Base-by-base conservation (phyloP, 2,797 vertebrate species). In the Echeneis naucrates region DNA sequence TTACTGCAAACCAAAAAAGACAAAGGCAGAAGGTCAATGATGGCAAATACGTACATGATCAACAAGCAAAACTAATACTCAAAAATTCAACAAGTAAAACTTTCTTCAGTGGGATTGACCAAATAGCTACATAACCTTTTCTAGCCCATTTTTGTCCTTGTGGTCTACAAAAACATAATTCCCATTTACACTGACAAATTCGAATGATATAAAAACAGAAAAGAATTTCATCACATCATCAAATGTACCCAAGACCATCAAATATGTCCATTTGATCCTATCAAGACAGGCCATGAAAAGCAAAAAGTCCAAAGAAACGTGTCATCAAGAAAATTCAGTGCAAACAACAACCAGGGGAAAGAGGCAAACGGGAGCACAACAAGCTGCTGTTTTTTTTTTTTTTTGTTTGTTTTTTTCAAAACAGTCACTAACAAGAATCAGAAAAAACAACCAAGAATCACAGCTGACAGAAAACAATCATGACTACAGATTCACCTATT, bases 1-100 rank as follows among this genome's bases (percentile, higher is more conserved):
- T 90, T 73, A 78, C 93, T 93, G 78, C n/a, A 35, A 71, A 73
- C 63, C 55, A 50, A 38, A 61, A 26, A 71, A 52, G 30, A 63
- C 58, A 67, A 13, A 63, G n/a, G 45, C 7, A 69, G 7, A 58
- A 1, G 13, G 59, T 82, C 81, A 88, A 19, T 5, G 44, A 65
- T 17, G 13, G 40, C 11, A 23, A 59, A 27, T 16, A 2, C 38
- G 19, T 5, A 45, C 8, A 47, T 21, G 8, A 5, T 12, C 32
- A 71, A 14, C 10, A 73, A 12, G 9, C 14, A 56, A 68, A 44
- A 47, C 33, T 1, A 48, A 6, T 1, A 19, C 4, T 33, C n/a
- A 33, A 48, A 42, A 48, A 42, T n/a, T n/a, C 21, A 47, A 5
- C n/a, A 48, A 50, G 44, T 35, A 45, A 54, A 21, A 27, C 40